These are phyloP conservation scores for Rhamphomyia laevipes DNA, from an alignment of 2,888 invertebrate species.

Conservation along the genomic window DNA sequence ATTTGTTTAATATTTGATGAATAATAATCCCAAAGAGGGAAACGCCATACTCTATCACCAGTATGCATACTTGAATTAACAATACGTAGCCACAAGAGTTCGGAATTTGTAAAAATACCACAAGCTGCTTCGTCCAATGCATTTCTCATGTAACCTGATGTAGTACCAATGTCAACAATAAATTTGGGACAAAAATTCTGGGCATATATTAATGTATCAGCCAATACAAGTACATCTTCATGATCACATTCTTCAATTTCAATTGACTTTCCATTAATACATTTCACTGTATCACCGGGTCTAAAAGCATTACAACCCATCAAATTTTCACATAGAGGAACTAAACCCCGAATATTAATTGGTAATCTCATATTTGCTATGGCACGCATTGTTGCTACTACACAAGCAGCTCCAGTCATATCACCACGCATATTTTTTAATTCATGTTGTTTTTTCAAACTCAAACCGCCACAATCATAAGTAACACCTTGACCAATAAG, in stretches of 20 bases:
- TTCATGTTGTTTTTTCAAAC: slow-evolving; percentile 42
- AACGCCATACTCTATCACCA: slow-evolving; percentile 73
- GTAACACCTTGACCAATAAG: slow-evolving; percentile 61
- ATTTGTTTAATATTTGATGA: slow-evolving; percentile 17
- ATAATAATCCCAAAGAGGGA: slow-evolving; percentile 68
- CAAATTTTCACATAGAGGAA: slow-evolving; percentile 72
- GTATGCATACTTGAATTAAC: slow-evolving; percentile 56
- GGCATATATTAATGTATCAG: slow-evolving; percentile 68
- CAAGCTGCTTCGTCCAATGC: slow-evolving; percentile 55
- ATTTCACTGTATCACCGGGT: slow-evolving; percentile 64
- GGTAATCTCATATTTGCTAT: slow-evolving; percentile 58
- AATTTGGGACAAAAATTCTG: slow-evolving; percentile 49
- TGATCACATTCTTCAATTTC: slow-evolving; percentile 56
- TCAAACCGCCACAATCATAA: slow-evolving; percentile 63
- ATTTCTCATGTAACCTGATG: slow-evolving; percentile 55
- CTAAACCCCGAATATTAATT: slow-evolving; percentile 56
- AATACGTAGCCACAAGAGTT: slow-evolving; percentile 51
- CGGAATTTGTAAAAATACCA: slow-evolving; percentile 64
- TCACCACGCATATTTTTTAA: slow-evolving; percentile 56
- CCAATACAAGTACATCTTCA: slow-evolving; percentile 63
- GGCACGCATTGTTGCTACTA: slow-evolving; percentile 56
- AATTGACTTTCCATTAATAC: slow-evolving; percentile 64
- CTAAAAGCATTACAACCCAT: slow-evolving; percentile 65
- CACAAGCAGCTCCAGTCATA: slow-evolving; percentile 77
- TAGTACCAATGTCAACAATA: slow-evolving; percentile 67